Percentiles rank a stretch among this genome's conserved stretches.
phyloP scores from a whole-genome alignment of 2,888 invertebrate genomes.

The Tiliacea citrago region DNA sequence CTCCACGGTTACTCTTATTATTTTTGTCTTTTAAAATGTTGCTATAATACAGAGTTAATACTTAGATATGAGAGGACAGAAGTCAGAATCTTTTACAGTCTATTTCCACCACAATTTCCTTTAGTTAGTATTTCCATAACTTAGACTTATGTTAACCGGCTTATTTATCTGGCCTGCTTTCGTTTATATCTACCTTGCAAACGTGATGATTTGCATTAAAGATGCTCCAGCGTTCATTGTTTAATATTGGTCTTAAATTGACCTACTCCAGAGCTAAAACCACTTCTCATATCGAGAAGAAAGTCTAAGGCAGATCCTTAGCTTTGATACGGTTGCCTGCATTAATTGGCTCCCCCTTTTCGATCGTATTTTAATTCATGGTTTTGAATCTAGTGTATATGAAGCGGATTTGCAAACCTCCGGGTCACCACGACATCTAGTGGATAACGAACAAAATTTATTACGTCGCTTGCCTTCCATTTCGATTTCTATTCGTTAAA shows the following conservation, averaged over 20 bases:
- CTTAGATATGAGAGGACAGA: background rate
- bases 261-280: background rate
- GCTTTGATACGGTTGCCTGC: slow-evolving; percentile 1
- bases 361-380: slow-evolving; percentile 15
- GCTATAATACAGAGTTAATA: background rate
- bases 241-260: background rate
- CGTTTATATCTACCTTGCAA: background rate
- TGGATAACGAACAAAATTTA: slow-evolving; percentile 60
- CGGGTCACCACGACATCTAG: slow-evolving; percentile 39
- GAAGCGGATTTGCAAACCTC: slow-evolving; percentile 40
- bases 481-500: slow-evolving; percentile 44
- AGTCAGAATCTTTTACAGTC: background rate
- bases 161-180: background rate
- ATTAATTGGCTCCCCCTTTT: slow-evolving; percentile 11
- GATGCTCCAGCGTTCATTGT: background rate
- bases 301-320: background rate
- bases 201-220: background rate
- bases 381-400: slow-evolving; percentile 8
- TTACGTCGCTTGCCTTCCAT: slow-evolving; percentile 28
- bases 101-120: background rate
- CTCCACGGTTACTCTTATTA: too few relatives aligned
- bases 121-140: background rate
- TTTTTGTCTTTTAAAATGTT: background rate
- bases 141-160: background rate
- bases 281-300: background rate